Evolutionary conservation across 1,140 invertebrate genomes (phyloP).

Genomic region (Drosophila takahashii): DNA sequence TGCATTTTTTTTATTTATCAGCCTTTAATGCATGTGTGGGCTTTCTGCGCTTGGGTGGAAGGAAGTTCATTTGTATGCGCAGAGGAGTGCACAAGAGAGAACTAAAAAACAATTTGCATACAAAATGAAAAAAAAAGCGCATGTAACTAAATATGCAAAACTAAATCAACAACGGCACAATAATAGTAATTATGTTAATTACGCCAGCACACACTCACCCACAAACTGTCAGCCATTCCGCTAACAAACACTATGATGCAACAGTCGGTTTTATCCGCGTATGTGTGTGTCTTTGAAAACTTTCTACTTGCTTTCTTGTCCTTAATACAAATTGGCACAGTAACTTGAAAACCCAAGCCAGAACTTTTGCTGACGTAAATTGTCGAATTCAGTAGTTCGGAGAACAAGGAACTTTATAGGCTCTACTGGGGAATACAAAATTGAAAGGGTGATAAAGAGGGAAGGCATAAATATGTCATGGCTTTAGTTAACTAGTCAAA

Average conservation of each 20-base stretch:
- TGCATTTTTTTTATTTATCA: slow-evolving; percentile 22
- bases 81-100: slow-evolving; percentile 24
- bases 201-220: slow-evolving; percentile 33
- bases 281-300: slow-evolving; percentile 22
- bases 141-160: slow-evolving; percentile 68
- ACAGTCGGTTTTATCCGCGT: slow-evolving; percentile 34
- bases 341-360: slow-evolving; percentile 52
- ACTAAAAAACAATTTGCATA: slow-evolving; percentile 74
- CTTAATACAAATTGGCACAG: slow-evolving; percentile 64
- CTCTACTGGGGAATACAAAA: not conserved
- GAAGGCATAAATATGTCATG: not conserved
- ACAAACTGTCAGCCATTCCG: slow-evolving; percentile 10
- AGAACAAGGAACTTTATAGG: not conserved
- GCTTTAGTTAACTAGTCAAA: too few species aligned
- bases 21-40: slow-evolving; percentile 6
- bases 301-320: slow-evolving; percentile 48
- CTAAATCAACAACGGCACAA: slow-evolving; percentile 76
- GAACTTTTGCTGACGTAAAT: slow-evolving; percentile 13
- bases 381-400: not conserved
- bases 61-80: slow-evolving; percentile 42
- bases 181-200: slow-evolving; percentile 83
- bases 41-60: not conserved
- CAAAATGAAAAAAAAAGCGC: slow-evolving; percentile 60
- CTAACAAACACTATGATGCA: slow-evolving; percentile 53
- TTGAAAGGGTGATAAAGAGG: too few species aligned